Conservation (phyloP, 2,888 invertebrate genomes). For the Tiphia femorata region DNA sequence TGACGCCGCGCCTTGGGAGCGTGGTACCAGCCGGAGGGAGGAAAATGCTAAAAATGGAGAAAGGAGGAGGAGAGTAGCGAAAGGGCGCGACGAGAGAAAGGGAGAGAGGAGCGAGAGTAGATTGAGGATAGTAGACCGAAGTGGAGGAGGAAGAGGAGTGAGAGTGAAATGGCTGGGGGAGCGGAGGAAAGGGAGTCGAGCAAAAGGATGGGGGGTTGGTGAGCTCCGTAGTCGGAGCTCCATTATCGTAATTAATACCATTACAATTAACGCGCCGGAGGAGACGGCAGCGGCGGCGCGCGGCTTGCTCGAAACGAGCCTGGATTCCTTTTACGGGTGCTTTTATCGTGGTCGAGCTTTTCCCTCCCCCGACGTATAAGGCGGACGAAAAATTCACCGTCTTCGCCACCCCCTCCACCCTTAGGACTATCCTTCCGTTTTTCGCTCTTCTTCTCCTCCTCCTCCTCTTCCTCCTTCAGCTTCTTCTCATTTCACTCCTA, state of each 20-base stretch:
- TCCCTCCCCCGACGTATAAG: constrained; percentile 36
- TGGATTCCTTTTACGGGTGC: constrained; percentile 47
- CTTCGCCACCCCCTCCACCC: too few species aligned
- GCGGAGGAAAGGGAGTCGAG: constrained; percentile 16
- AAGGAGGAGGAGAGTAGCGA: constrained; percentile 7
- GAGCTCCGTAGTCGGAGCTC: too few species aligned
- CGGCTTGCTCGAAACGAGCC: constrained; percentile 34
- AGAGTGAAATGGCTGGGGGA: constrained; percentile 6
- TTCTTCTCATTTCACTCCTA: too few species aligned
- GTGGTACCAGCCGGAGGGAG: constrained; percentile 20
- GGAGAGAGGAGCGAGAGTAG: constrained; percentile 20
- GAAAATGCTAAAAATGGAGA: constrained; percentile 25
- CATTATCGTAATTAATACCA: constrained; percentile 67
- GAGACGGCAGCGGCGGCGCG: constrained; percentile 33
- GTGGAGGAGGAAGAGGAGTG: not conserved
- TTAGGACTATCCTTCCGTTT: too few species aligned
- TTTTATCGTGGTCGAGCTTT: constrained; percentile 47
- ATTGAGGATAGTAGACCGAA: constrained; percentile 1
- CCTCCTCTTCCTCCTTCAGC: too few species aligned
- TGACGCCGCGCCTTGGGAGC: constrained; percentile 24
- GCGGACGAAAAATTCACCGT: constrained; percentile 34
- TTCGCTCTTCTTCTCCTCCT: too few species aligned
- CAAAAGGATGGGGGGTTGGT: too few species aligned
- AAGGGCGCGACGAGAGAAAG: constrained; percentile 2
- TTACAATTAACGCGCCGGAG: constrained; percentile 61